Conservation (phyloP, 1,140 invertebrate genomes). For the Drosophila auraria region DNA sequence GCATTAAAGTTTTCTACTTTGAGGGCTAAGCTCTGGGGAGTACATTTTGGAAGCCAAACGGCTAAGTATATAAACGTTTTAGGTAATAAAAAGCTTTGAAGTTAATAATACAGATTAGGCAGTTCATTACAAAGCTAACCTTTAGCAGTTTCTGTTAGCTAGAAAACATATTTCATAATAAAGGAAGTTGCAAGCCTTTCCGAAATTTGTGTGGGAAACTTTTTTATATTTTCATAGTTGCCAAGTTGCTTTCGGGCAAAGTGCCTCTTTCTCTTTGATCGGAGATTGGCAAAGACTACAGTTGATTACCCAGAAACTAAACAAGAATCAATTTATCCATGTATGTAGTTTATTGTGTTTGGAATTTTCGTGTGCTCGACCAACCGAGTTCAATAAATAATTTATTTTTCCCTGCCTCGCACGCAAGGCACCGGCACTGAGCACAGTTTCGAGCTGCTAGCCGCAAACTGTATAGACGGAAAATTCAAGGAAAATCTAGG, state of each 20-base stretch:
- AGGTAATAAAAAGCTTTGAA: background rate
- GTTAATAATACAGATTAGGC: background rate
- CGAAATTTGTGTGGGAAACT: too few species aligned
- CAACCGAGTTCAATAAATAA: constrained; percentile 58
- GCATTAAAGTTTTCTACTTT: constrained; percentile 4
- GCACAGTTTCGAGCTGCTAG: constrained; percentile 28
- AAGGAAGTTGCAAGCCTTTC: too few species aligned
- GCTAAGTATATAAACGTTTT: background rate
- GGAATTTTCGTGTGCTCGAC: constrained; percentile 48
- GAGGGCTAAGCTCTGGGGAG: too few species aligned
- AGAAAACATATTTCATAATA: background rate
- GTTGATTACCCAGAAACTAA: constrained; percentile 49
- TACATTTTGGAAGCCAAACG: background rate
- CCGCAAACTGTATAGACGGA: constrained; percentile 38
- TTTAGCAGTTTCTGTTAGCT: background rate
- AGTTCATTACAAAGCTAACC: background rate
- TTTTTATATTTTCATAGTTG: constrained; percentile 17
- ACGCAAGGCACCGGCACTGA: constrained; percentile 50
- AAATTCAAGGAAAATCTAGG: constrained; percentile 31
- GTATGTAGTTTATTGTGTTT: constrained; percentile 50
- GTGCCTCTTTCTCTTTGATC: constrained; percentile 31
- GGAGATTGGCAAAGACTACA: constrained; percentile 41
- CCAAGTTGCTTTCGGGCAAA: background rate
- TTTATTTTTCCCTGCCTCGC: constrained; percentile 50
- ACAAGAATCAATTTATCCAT: constrained; percentile 51